A percentile compares a stretch with the other conserved stretches of the same genome.
These are phyloP conservation scores for Sternotherus odoratus DNA, from an alignment of 2,797 vertebrate species.

Conservation along the genomic window DNA sequence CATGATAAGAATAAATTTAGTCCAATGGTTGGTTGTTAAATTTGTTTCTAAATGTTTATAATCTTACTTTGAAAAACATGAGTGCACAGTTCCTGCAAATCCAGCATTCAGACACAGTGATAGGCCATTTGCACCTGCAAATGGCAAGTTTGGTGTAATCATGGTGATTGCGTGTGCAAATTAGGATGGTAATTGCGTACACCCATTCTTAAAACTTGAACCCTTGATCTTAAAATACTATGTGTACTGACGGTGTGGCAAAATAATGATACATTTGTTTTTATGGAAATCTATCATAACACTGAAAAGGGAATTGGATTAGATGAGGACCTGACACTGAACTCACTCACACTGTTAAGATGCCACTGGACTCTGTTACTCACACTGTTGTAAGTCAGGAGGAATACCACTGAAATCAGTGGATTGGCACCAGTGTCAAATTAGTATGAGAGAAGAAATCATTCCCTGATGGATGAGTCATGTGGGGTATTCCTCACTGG, in stretches of 20 bases:
- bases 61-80: neutral
- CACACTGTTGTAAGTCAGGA: neutral
- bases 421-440: neutral
- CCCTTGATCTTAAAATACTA: neutral
- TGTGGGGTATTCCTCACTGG: fast-evolving
- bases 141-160: neutral
- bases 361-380: too few species aligned
- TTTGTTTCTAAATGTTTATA: neutral
- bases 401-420: neutral
- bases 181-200: neutral
- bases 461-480: neutral
- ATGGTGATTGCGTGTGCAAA: neutral
- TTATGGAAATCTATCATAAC: neutral
- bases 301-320: neutral
- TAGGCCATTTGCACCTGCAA: too few species aligned
- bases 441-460: neutral
- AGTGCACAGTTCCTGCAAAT: neutral
- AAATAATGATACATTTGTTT: neutral
- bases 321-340: neutral
- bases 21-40: neutral
- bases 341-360: neutral
- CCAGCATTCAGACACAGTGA: neutral
- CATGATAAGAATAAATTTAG: neutral
- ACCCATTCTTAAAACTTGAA: neutral
- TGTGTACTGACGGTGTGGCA: neutral